Percentiles rank a stretch among this genome's conserved stretches.
Evolutionary conservation across 2,888 invertebrate genomes (phyloP).

Genomic region (Lacanobia wlatinum): DNA sequence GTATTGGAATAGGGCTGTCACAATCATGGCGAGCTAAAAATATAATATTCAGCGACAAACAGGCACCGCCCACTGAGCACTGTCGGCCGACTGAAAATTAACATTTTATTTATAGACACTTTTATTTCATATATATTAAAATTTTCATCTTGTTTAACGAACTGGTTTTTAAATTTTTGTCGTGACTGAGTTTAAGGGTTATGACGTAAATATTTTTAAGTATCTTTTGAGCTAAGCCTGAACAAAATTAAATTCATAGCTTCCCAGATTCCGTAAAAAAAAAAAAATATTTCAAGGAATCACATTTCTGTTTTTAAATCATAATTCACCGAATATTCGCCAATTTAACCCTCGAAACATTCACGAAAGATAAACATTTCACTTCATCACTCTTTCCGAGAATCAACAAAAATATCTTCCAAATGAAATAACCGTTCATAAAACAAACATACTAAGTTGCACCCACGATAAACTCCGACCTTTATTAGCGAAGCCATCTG

Average conservation of each 20-base stretch:
- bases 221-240: not conserved
- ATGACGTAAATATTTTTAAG: not conserved
- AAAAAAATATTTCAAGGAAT: not conserved
- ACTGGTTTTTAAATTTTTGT: constrained; percentile 7
- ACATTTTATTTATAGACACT: constrained; percentile 42
- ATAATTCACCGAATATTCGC: not conserved
- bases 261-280: not conserved
- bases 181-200: constrained; percentile 1
- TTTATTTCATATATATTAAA: constrained; percentile 44
- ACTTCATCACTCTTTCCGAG: constrained; percentile 16
- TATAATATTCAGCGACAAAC: constrained; percentile 53
- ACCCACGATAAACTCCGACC: constrained; percentile 37
- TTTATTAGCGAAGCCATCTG: constrained; percentile 33
- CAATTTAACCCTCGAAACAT: not conserved
- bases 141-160: constrained; percentile 14
- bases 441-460: constrained; percentile 34
- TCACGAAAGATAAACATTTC: constrained; percentile 1
- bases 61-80: constrained; percentile 34
- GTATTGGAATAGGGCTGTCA: constrained; percentile 56
- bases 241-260: not conserved
- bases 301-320: not conserved
- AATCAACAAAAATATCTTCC: constrained; percentile 23
- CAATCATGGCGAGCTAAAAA: constrained; percentile 54
- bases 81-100: constrained; percentile 39
- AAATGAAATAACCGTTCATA: constrained; percentile 20